Percentiles rank a stretch among this genome's conserved stretches.
These are phyloP conservation scores for Ephydatia muelleri DNA, from an alignment of 37 sponge, comb jelly and placozoan species.

Conservation along the genomic window DNA sequence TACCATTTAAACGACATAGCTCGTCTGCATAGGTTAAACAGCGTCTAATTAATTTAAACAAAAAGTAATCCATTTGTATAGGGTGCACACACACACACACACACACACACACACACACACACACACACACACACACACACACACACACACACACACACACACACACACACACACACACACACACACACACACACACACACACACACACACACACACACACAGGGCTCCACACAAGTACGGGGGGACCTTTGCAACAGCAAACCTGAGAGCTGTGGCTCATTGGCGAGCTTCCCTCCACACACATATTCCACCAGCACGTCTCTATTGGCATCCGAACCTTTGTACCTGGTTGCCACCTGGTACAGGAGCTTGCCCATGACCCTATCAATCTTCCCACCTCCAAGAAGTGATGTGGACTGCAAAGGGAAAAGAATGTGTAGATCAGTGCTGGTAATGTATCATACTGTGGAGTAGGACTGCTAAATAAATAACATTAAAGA, in stretches of 20 bases:
- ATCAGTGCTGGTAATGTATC: too few species aligned
- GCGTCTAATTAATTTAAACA: too few species aligned
- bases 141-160: constrained; percentile 29
- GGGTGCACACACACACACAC: too few species aligned
- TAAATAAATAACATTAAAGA: too few species aligned
- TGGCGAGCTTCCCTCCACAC: constrained; percentile 44
- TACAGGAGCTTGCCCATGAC: constrained; percentile 80
- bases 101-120: neutral
- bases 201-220: constrained; percentile 5
- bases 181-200: constrained; percentile 37
- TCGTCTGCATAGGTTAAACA: too few species aligned
- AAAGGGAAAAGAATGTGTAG: too few species aligned
- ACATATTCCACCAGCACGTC: constrained; percentile 67
- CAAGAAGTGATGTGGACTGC: neutral
- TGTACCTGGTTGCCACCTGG: constrained; percentile 78
- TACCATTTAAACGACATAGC: too few species aligned
- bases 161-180: constrained; percentile 35
- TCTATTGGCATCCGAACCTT: constrained; percentile 48
- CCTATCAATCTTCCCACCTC: constrained; percentile 46
- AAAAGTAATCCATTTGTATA: too few species aligned
- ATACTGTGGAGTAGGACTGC: too few species aligned
- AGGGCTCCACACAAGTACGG: neutral
- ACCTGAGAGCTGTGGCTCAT: constrained; percentile 78
- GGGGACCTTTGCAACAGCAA: neutral
- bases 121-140: constrained; percentile 13